Base-by-base conservation (phyloP, 2,797 vertebrate genomes). In the Chelonia mydas region DNA sequence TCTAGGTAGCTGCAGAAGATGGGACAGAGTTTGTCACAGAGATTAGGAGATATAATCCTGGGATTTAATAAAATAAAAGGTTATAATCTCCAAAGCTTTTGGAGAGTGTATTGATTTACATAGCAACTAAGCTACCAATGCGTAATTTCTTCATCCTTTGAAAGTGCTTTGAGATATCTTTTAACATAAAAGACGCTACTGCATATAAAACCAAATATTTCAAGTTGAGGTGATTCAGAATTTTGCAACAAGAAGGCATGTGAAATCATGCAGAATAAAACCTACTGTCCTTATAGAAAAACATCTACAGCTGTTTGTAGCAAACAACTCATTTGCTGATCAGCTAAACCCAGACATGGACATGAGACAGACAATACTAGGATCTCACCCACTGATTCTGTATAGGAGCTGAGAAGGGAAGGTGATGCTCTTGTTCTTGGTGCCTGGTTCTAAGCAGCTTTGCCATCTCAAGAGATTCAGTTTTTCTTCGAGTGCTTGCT, bases 121-220 rank as follows among this genome's bases (percentile, higher is more conserved):
- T 65, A 65, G 8, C 17, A 19, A 37, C n/a, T 68, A 21, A 68
- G 61, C 91, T 81, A 55, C 28, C 49, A 74, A 33, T 7, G 27
- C 83, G 17, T 9, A 31, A 49, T 96, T 92, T 96, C 77, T 82
- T 96, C 50, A 80, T 72, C 80, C 76, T 76, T 76, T 47, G 41
- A 76, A 76, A 76, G 72, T 76, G 9, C 79, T 77, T 82, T 51
- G 37, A 57, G 8, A n/a, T 13, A 5, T 1, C 6, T 89, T 93
- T 88, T 74, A 77, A 80, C 78, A 61, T 61, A 31, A 83, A 88
- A 68, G n/a, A 19, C 41, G 72, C 7, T 86, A 15, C 7, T 74
- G 19, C 2, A 88, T 90, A 57, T 79, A n/a, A 91, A 93, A 76
- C 3, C 78, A 3, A 83, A 19, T 31, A 74, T 53, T 89, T 61